Conservation (phyloP, 2,113 vertebrate genomes). For the Turdus rufiventris region DNA sequence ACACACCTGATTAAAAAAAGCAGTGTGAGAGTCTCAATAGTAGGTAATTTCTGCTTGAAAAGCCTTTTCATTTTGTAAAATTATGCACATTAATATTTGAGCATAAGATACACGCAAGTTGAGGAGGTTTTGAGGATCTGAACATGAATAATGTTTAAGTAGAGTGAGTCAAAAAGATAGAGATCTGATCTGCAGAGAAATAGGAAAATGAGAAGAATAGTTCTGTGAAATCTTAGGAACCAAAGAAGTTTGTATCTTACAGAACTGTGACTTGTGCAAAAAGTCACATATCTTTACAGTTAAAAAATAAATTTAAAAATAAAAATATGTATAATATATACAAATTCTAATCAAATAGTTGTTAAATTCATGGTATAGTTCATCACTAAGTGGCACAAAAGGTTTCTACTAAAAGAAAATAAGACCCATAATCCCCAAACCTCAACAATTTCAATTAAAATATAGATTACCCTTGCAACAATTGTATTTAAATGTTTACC, state of each 20-base stretch:
- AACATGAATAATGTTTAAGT: background rate
- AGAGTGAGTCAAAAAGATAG: background rate
- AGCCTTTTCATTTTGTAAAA: background rate
- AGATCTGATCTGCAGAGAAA: background rate
- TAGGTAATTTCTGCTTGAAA: background rate
- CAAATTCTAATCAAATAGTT: background rate
- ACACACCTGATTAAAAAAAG: background rate
- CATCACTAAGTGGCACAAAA: background rate
- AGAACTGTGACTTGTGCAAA: background rate
- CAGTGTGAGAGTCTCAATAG: background rate
- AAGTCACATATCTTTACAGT: fast-evolving
- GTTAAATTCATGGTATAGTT: background rate
- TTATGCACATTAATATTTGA: background rate
- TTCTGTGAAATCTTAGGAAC: background rate
- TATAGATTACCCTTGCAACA: background rate
- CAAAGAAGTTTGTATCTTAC: background rate
- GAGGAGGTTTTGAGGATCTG: background rate
- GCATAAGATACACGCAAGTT: background rate
- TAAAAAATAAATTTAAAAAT: no score
- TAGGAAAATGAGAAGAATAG: background rate
- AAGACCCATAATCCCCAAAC: background rate
- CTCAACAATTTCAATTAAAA: background rate
- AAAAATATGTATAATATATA: no score
- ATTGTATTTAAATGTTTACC: background rate
- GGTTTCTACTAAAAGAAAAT: fast-evolving